Evolutionary conservation across 2,113 vertebrate genomes (phyloP).

Genomic region (Passerina amoena): DNA sequence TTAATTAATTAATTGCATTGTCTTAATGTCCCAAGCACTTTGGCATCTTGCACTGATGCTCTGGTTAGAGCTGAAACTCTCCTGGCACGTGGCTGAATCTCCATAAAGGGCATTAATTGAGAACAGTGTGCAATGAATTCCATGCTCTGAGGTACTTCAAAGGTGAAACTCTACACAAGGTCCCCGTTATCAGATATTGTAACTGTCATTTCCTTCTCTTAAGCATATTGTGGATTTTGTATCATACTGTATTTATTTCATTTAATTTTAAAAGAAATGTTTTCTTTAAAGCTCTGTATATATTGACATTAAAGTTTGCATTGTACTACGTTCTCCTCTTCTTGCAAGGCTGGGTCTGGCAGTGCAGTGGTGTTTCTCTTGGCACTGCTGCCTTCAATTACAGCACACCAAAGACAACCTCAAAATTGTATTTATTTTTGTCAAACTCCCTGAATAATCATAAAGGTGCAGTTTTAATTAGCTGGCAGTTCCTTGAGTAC

Average conservation of each 20-base stretch:
- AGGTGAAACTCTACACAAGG: slow-evolving; percentile 26
- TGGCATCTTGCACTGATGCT: slow-evolving; percentile 58
- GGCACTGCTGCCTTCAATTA: slow-evolving; percentile 57
- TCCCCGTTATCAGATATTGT: slow-evolving; percentile 55
- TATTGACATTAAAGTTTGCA: slow-evolving; percentile 93
- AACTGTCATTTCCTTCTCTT: slow-evolving; percentile 69
- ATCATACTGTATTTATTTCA: slow-evolving; percentile 95
- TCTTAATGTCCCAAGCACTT: slow-evolving; percentile 47
- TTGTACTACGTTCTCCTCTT: slow-evolving; percentile 64
- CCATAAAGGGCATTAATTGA: slow-evolving; percentile 61
- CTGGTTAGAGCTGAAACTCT: slow-evolving; percentile 33
- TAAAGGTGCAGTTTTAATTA: slow-evolving; percentile 61
- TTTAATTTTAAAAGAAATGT: slow-evolving; percentile 91
- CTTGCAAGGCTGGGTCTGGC: slow-evolving; percentile 58
- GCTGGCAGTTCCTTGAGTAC: slow-evolving; percentile 56
- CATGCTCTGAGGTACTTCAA: slow-evolving; percentile 61
- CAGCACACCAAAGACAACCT: slow-evolving; percentile 70
- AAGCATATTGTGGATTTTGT: slow-evolving; percentile 91
- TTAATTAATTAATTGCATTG: background rate
- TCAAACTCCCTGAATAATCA: slow-evolving; percentile 62
- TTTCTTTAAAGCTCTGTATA: slow-evolving; percentile 92
- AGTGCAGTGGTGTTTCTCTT: slow-evolving; percentile 47
- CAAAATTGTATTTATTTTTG: slow-evolving; percentile 66
- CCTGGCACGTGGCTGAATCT: slow-evolving; percentile 36
- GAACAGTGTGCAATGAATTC: slow-evolving; percentile 54